phyloP scores from a whole-genome alignment of 2,888 invertebrate species.

The Apomyelois bistriatella region DNA sequence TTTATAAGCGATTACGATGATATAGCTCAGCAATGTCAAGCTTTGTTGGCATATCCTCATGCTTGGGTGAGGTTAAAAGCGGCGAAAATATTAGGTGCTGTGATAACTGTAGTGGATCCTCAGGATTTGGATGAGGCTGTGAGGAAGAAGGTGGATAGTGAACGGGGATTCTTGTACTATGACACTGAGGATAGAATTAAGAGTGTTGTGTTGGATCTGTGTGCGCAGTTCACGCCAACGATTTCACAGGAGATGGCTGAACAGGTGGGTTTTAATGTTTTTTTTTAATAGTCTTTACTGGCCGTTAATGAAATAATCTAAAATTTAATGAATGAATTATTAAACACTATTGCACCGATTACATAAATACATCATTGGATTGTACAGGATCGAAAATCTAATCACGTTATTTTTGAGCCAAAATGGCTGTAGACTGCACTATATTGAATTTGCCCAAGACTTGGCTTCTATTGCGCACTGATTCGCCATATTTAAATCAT shows the following conservation, averaged over 20 bases:
- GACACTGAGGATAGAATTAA: conserved; percentile 82
- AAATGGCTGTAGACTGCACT: too few species aligned
- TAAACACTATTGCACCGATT: too few species aligned
- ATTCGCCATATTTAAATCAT: too few species aligned
- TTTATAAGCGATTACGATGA: conserved; percentile 74
- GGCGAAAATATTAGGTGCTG: conserved; percentile 86
- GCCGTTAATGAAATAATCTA: too few species aligned
- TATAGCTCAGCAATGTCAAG: conserved; percentile 83
- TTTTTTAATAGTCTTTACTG: neutral
- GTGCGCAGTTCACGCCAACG: conserved; percentile 85
- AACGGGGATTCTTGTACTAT: conserved; percentile 81
- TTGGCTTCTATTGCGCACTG: too few species aligned
- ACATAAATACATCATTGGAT: too few species aligned
- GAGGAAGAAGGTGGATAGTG: conserved; percentile 47
- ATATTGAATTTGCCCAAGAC: too few species aligned
- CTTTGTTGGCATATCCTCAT: conserved; percentile 89
- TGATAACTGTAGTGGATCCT: conserved; percentile 83
- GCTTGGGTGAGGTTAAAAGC: conserved; percentile 91
- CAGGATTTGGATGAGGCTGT: conserved; percentile 78
- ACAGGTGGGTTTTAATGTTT: conserved; percentile 63
- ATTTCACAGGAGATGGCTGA: conserved; percentile 87
- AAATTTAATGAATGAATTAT: too few species aligned
- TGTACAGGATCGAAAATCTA: too few species aligned
- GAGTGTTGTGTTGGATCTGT: conserved; percentile 86
- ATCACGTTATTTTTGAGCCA: too few species aligned